phyloP scores from a whole-genome alignment of 2,113 vertebrate species.

The Actenoides lindsayi region DNA sequence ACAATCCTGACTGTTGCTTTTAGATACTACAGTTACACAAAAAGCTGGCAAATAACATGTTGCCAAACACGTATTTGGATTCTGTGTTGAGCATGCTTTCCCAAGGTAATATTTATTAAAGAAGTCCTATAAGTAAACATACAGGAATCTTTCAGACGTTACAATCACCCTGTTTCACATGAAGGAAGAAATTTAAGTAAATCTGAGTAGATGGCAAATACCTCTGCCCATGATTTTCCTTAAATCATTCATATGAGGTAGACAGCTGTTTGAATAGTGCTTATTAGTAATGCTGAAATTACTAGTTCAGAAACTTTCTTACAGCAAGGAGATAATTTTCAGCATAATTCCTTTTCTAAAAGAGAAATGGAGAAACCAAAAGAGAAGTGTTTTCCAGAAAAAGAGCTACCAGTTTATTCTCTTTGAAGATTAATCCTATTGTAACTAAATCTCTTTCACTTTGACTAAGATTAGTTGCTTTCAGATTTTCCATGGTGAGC shows the following conservation, averaged over 20 bases:
- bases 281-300: not conserved
- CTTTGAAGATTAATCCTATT: not conserved
- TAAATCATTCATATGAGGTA: not conserved
- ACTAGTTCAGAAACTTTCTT: not conserved
- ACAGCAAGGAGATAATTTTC: not conserved
- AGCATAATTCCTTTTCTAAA: not conserved
- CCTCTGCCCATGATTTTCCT: not conserved
- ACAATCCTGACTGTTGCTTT: not conserved
- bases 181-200: not conserved
- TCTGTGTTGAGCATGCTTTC: not conserved
- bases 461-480: not conserved
- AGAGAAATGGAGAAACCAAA: not conserved
- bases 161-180: not conserved
- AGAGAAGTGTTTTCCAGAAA: not conserved
- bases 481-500: not conserved
- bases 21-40: not conserved
- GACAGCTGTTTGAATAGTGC: not conserved
- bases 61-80: not conserved
- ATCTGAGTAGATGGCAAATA: not conserved
- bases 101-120: not conserved
- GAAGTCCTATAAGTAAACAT: not conserved
- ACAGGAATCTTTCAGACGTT: not conserved
- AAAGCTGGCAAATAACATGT: not conserved
- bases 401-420: not conserved
- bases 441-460: not conserved